Conservation (phyloP, 2,113 vertebrate genomes). For the Psephotus haematonotus region DNA sequence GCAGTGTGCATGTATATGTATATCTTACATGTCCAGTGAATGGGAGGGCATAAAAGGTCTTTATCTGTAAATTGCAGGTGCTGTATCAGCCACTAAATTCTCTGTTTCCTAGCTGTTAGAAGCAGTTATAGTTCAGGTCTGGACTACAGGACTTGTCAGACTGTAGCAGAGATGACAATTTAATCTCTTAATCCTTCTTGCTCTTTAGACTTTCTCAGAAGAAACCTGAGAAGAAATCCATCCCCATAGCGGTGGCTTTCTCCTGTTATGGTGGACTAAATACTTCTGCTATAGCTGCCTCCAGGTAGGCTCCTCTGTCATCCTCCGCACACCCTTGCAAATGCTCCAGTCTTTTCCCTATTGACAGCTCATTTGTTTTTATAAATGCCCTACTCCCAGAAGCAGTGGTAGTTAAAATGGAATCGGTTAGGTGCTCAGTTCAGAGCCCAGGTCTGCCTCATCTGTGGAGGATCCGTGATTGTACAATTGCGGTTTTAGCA, state of each 20-base stretch:
- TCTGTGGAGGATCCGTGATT: not conserved
- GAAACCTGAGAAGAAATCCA: slow-evolving; percentile 63
- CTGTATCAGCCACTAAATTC: slow-evolving; percentile 2
- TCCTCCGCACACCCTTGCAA: not conserved
- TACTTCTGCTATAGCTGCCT: slow-evolving; percentile 65
- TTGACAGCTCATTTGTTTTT: slow-evolving; percentile 29
- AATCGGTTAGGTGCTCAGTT: not conserved
- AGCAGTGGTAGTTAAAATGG: not conserved
- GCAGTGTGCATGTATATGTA: not conserved
- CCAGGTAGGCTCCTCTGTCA: slow-evolving; percentile 65
- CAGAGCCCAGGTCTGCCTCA: not conserved
- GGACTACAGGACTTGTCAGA: slow-evolving; percentile 30
- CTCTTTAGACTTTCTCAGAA: slow-evolving; percentile 72
- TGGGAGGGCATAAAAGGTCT: slow-evolving; percentile 10
- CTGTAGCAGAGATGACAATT: slow-evolving; percentile 46
- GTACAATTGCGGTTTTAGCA: not conserved
- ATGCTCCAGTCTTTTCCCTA: slow-evolving; percentile 13
- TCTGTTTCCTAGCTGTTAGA: slow-evolving; percentile 38
- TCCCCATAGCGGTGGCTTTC: slow-evolving; percentile 64
- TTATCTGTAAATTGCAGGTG: slow-evolving; percentile 1
- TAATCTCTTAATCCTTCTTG: slow-evolving; percentile 68
- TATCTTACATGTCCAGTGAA: not conserved
- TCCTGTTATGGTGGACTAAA: slow-evolving; percentile 69
- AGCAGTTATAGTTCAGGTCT: slow-evolving; percentile 14
- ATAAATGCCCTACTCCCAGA: slow-evolving; percentile 17